Evolutionary conservation across 2,113 vertebrate genomes (phyloP), one percentile per base, ranked within the genome.

Genomic region (Pelobates fuscus): DNA sequence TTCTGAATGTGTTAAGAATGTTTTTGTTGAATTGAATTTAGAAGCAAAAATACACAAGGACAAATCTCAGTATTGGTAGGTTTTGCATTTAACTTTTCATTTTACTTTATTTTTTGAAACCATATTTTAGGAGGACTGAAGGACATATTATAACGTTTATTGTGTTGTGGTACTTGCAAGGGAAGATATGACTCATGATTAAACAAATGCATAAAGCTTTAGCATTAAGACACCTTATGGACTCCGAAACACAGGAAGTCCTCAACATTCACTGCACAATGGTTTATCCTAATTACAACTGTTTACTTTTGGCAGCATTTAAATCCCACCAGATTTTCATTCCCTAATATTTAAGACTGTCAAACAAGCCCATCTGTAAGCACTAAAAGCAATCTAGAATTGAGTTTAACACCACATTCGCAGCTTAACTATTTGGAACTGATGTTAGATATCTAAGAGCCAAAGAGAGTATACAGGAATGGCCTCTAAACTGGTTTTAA

Each of bases 331-430:
- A 89, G 87, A 85, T 85, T 87, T 85, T 79, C 79, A 82, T 81
- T 70, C 81, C 85, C 37, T 82, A 86, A 83, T 72, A 83, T 81
- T 83, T 84, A 83, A 73, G 78, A 80, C 82, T 88, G 88, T 84
- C 87, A 90, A 90, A 86, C 83, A 83, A 86, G 86, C 69, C 89
- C 89, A 89, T 90, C 89, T 91, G 91, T 86, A 89, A 85, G 88
- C 80, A 82, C 61, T 79, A 70, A 81, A 80, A 80, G 77, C 70
- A 54, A 73, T 74, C 81, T 85, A 84, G 85, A 81, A 79, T 78
- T 79, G 52, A 81, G 77, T 78, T 77, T 82, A 75, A 82, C 72
- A 88, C 82, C 80, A 80, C 78, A 85, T 59, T 32, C 73, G 67
- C 62, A 74, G 75, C 43, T 81, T 72, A 82, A 43, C 17, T 81